These are phyloP conservation scores for Entomyzon cyanotis DNA, from an alignment of 2,113 vertebrate genomes.

Conservation along the genomic window DNA sequence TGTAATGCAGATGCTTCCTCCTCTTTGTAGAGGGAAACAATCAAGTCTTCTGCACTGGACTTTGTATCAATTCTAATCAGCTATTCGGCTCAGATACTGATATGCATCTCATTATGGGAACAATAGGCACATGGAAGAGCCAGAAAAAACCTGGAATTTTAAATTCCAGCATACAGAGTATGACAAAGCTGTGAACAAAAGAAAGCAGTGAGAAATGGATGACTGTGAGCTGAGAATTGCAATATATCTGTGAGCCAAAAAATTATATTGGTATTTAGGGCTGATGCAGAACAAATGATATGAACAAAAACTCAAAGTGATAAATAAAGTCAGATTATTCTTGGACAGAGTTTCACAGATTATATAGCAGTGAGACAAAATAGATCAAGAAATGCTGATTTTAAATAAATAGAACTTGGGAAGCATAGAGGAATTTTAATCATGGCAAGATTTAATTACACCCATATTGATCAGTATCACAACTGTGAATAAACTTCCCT, in stretches of 20 bases:
- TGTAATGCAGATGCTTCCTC: neutral
- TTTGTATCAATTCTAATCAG: neutral
- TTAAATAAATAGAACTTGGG: neutral
- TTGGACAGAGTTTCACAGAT: neutral
- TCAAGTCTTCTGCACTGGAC: neutral
- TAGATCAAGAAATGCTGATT: conserved; percentile 51
- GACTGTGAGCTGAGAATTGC: neutral
- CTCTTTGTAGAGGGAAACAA: neutral
- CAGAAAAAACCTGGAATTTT: conserved; percentile 28
- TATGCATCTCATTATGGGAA: conserved; percentile 19
- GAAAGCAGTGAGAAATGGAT: neutral
- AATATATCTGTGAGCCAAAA: neutral
- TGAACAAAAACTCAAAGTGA: conserved; percentile 47
- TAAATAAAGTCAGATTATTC: conserved; percentile 24
- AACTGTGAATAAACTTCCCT: neutral
- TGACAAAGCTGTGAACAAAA: conserved; percentile 34
- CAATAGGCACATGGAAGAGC: neutral
- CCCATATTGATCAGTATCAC: conserved; percentile 49
- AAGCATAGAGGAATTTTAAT: conserved; percentile 57
- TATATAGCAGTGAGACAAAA: neutral
- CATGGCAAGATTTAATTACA: conserved; percentile 61
- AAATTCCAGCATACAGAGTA: neutral
- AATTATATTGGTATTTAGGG: conserved; percentile 26
- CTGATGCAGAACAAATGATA: conserved; percentile 27
- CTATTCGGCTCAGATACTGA: conserved; percentile 2